Percentiles rank a stretch among this genome's conserved stretches.
These are phyloP conservation scores for Tribolium madens DNA, from an alignment of 1,140 invertebrate genomes.

Conservation along the genomic window DNA sequence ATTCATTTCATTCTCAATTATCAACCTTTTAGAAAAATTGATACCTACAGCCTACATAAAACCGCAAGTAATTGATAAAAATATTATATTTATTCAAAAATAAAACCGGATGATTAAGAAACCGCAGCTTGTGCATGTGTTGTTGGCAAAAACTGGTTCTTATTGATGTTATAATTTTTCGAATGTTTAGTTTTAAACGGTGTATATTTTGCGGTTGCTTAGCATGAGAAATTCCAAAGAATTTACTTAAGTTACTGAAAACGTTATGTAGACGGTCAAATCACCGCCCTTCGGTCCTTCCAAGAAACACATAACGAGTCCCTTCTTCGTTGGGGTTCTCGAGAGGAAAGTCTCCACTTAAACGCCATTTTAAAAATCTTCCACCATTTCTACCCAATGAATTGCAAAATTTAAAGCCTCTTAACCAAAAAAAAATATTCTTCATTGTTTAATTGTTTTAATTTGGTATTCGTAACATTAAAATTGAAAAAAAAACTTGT, in stretches of 20 bases:
- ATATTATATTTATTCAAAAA: slow-evolving; percentile 43
- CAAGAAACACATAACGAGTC: slow-evolving; percentile 1
- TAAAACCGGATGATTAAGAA: slow-evolving; percentile 45
- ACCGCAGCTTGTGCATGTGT: slow-evolving; percentile 42
- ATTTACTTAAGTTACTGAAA: slow-evolving; percentile 6
- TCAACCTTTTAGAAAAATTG: slow-evolving; percentile 23
- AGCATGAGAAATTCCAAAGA: slow-evolving; percentile 18
- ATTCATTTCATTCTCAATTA: neutral
- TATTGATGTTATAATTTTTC: slow-evolving; percentile 38
- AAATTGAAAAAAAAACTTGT: no score
- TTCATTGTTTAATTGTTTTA: no score
- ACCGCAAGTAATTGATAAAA: slow-evolving; percentile 41
- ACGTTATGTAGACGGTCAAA: neutral
- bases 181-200: slow-evolving; percentile 39
- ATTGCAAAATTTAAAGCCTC: neutral
- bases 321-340: neutral
- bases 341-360: neutral
- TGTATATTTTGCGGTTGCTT: slow-evolving; percentile 37
- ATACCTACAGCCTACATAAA: slow-evolving; percentile 44
- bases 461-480: no score
- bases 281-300: slow-evolving; percentile 13
- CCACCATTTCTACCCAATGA: neutral
- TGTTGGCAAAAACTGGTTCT: slow-evolving; percentile 44
- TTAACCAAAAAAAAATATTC: neutral
- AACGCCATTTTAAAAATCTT: neutral